Percentiles rank a stretch among this genome's conserved stretches.
Evolutionary conservation across 35 echinoderm and acorn worm species (phyloP).

Genomic region (Strongylocentrotus purpuratus): DNA sequence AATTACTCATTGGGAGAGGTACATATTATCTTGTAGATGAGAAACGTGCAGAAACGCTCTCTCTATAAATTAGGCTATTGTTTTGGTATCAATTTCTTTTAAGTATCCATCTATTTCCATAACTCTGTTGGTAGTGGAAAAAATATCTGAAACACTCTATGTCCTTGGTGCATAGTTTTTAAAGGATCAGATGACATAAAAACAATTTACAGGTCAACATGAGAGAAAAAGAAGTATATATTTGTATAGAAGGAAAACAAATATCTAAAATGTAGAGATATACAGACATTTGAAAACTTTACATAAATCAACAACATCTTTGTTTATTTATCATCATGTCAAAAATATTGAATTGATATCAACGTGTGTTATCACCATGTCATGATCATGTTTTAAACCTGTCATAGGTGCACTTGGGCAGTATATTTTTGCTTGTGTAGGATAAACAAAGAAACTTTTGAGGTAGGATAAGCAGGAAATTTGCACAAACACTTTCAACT

Average conservation of each 20-base stretch:
- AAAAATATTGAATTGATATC: neutral
- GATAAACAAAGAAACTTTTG: neutral
- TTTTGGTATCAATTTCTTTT: neutral
- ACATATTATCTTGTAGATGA: neutral
- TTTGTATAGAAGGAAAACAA: neutral
- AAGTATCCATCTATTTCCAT: neutral
- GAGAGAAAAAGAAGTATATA: neutral
- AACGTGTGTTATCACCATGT: neutral
- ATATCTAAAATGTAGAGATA: neutral
- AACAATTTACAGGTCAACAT: neutral
- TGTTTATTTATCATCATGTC: neutral
- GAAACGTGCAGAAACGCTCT: neutral
- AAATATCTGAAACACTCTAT: neutral
- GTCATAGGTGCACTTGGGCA: neutral
- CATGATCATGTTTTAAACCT: neutral
- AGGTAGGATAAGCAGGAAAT: conserved; percentile 4
- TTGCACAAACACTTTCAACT: neutral
- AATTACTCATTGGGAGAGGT: no score
- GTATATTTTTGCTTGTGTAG: conserved; percentile 7
- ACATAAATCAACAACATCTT: neutral
- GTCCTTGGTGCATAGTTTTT: neutral
- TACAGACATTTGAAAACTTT: neutral
- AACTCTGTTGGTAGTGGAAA: neutral
- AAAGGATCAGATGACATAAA: neutral
- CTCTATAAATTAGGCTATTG: neutral